Conservation (phyloP, 2,888 invertebrate species). For the Drosophila stalkeri region DNA sequence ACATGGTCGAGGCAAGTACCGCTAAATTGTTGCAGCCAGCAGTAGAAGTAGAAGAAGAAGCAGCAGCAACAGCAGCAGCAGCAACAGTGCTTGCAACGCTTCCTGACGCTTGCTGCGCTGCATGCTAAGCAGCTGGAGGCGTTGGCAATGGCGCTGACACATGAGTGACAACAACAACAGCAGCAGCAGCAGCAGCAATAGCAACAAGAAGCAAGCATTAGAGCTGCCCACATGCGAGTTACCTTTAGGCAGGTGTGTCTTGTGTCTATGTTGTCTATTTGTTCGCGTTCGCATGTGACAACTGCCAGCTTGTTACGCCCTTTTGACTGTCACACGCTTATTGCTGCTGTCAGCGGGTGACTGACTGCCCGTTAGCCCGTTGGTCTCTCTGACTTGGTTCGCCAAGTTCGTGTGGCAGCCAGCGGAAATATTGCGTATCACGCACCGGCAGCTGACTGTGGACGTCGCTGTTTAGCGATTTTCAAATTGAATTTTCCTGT, state of each 20-base stretch:
- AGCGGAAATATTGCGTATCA: constrained; percentile 42
- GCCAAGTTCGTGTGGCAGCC: constrained; percentile 32
- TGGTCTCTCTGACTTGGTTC: constrained; percentile 3
- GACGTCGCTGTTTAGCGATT: constrained; percentile 44
- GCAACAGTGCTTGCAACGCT: constrained; percentile 38
- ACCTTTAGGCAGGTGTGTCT: constrained; percentile 68
- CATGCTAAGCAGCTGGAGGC: constrained; percentile 80
- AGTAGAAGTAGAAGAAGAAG: not conserved
- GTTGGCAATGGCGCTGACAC: constrained; percentile 65
- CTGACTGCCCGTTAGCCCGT: constrained; percentile 16
- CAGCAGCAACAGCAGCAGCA: not conserved
- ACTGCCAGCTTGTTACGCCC: constrained; percentile 71
- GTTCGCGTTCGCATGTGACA: constrained; percentile 45
- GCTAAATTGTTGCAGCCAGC: constrained; percentile 67
- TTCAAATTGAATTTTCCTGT: constrained; percentile 71
- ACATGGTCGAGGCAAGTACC: constrained; percentile 59
- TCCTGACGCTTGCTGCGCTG: constrained; percentile 70
- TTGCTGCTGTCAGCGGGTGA: constrained; percentile 56
- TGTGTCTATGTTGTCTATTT: constrained; percentile 31
- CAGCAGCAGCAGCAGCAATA: constrained; percentile 15
- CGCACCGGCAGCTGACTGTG: constrained; percentile 3
- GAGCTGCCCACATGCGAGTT: constrained; percentile 55
- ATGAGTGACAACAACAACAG: constrained; percentile 60
- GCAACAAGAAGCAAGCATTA: constrained; percentile 27
- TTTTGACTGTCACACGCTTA: constrained; percentile 64